These are phyloP conservation scores for Canis aureus DNA, from an alignment of 2,113 vertebrate genomes.

Conservation along the genomic window DNA sequence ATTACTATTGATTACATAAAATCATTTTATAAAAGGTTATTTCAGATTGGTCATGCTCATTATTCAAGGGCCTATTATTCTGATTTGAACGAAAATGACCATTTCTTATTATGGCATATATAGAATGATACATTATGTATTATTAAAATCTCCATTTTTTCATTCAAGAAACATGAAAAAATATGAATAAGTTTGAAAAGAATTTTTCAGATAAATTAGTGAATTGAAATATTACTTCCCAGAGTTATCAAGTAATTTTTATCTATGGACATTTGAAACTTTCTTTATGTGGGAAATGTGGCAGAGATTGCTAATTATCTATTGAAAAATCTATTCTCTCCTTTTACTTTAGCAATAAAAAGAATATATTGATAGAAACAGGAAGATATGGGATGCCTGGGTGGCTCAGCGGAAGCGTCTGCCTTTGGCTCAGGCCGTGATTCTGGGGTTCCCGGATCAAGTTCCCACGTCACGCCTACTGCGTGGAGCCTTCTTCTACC, in stretches of 20 bases:
- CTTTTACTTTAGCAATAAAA: neutral
- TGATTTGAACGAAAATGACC: conserved; percentile 69
- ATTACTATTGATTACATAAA: conserved; percentile 77
- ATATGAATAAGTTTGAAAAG: neutral
- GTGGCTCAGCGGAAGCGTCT: too few relatives aligned
- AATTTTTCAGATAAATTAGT: conserved; percentile 18
- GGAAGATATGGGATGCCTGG: too few relatives aligned
- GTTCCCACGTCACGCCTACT: too few relatives aligned
- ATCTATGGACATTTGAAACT: neutral
- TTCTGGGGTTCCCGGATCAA: too few relatives aligned
- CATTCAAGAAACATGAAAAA: conserved; percentile 36
- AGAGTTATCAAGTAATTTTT: conserved; percentile 16
- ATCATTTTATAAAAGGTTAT: conserved; percentile 75
- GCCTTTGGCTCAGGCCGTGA: too few relatives aligned
- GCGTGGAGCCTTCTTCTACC: too few relatives aligned
- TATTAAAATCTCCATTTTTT: conserved; percentile 64
- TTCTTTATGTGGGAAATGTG: neutral
- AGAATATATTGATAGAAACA: neutral
- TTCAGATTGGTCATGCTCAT: conserved; percentile 69
- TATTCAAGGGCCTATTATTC: conserved; percentile 63
- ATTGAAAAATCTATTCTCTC: neutral
- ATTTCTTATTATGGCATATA: conserved; percentile 57
- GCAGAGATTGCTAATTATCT: neutral
- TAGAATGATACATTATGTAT: conserved; percentile 52
- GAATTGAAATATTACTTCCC: neutral